Evolutionary conservation across 2,797 vertebrate genomes (phyloP), one percentile per base, ranked within the genome.

Genomic region (Macroramphosus scolopax): DNA sequence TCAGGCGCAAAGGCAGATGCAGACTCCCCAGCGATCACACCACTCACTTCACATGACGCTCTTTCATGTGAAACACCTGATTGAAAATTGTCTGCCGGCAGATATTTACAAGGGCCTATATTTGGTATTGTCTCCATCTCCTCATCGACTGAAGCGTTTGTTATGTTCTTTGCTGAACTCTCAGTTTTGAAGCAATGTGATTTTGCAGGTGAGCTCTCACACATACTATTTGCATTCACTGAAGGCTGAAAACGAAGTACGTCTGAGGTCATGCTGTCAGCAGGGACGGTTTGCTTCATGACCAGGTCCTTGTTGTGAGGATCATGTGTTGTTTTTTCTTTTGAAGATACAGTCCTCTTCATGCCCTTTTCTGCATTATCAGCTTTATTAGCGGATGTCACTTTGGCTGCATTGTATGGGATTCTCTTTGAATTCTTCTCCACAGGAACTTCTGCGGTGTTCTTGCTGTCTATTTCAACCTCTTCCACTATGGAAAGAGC

Each of bases 11-110:
- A 64, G 41, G 37, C 72, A 60, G 52, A 56, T 52, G 24, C 45
- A 68, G 69, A 67, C 72, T 80, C 75, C 56, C 81, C 53, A 47
- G 57, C 5, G 2, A 48, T 52, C 52, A 52, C 51, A 32, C 46
- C 18, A 13, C 45, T 68, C 24, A 45, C 47, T 13, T 77, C 65
- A 53, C 50, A 47, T 52, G 77, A 60, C 2, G 1, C 29, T 52
- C 46, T 74, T 59, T 70, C 47, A 68, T 60, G 63, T 59, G 62
- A 72, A 47, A 36, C 67, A 52, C 39, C 41, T 22, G 57, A 68
- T 56, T 63, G 52, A 34, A 58, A 33, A 33, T 17, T 42, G 11
- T 71, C 34, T 40, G 61, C 47, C 45, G 33, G 36, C n/a, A 45
- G 42, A 20, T 43, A 58, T 36, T 68, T 11, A 14, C 18, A 54